Base-by-base conservation (phyloP, 1,140 invertebrate species). In the Prorops nasuta region DNA sequence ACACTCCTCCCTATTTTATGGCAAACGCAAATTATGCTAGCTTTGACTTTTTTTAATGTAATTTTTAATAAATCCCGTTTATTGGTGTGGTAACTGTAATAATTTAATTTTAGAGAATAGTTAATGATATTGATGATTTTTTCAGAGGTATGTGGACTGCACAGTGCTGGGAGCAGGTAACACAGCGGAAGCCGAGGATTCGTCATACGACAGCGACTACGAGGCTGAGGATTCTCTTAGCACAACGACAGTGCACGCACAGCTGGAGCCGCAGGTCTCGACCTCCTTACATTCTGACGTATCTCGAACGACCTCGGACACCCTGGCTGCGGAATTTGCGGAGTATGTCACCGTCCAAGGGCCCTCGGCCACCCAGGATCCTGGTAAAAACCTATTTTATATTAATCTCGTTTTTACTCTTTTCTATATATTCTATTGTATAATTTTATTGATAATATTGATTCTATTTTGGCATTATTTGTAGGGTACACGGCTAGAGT, bases 131-230 rank as follows among this genome's bases (percentile, higher is more conserved):
- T n/a, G n/a, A n/a, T n/a, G n/a, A n/a, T 43, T 58, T 21, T 78
- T 76, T 28, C 70, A 83, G 81, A 80, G 79, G 67, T 81, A 81
- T 73, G 74, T 81, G 55, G 80, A 82, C 52, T 78, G 79, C 50
- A 78, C 78, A 6, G 63, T 80, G 52, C 63, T 75, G 50, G 60
- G 73, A 58, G 62, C 66, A 43, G 71, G 71, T 58, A 67, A 56
- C 44, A 76, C 77, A 2, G 77, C 77, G n/a, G 81, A 82, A 51
- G 80, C 83, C 4, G 90, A 92, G 65, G 91, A 92, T 71, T 91
- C 89, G 17, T 91, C 89, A 54, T 92, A 93, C 71, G 91, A 92
- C 73, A 91, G 89, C 3, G 90, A 92, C 71, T 90, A 84, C 64
- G 90, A 91, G 40, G 80, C 74, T 12, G 85, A 87, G 38, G 85